Percentiles rank a stretch among this genome's conserved stretches.
Conservation (phyloP, 2,888 invertebrate species). For the Tigriopus californicus region DNA sequence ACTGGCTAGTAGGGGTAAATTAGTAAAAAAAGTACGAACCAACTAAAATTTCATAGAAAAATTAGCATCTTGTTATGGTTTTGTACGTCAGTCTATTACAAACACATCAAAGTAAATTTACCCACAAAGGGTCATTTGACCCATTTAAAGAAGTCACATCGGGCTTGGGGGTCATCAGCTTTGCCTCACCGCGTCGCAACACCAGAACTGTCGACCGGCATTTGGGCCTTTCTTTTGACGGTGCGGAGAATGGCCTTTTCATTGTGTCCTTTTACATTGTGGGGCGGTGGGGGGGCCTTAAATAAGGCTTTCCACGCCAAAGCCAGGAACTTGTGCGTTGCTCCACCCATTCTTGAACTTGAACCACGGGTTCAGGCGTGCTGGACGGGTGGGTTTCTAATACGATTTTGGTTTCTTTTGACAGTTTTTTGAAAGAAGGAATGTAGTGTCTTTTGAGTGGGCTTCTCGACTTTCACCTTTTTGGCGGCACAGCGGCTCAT, state of each 20-base stretch:
- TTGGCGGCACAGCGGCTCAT: not conserved
- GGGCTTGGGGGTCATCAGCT: constrained; percentile 29
- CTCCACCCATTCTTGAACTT: not conserved
- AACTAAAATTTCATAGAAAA: no score
- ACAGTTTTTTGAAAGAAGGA: not conserved
- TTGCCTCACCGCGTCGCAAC: constrained; percentile 32
- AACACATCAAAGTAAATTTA: not conserved
- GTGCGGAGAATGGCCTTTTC: constrained; percentile 31
- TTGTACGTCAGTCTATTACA: no score
- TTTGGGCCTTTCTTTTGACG: constrained; percentile 33
- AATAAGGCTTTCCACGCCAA: constrained; percentile 28
- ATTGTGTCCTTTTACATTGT: constrained; percentile 31
- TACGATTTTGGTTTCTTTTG: not conserved
- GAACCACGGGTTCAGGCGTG: no score
- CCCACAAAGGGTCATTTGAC: constrained; percentile 16
- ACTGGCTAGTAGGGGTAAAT: no score
- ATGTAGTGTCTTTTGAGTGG: not conserved
- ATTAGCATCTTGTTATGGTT: no score
- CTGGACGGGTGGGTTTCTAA: no score
- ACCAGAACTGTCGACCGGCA: constrained; percentile 31
- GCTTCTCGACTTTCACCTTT: constrained; percentile 11
- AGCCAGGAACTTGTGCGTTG: not conserved
- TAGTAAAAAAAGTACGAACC: no score
- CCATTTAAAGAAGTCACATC: constrained; percentile 34
- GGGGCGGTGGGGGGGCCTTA: constrained; percentile 29